phyloP scores from a whole-genome alignment of 2,888 invertebrate genomes.

The Leptinotarsa juncta region DNA sequence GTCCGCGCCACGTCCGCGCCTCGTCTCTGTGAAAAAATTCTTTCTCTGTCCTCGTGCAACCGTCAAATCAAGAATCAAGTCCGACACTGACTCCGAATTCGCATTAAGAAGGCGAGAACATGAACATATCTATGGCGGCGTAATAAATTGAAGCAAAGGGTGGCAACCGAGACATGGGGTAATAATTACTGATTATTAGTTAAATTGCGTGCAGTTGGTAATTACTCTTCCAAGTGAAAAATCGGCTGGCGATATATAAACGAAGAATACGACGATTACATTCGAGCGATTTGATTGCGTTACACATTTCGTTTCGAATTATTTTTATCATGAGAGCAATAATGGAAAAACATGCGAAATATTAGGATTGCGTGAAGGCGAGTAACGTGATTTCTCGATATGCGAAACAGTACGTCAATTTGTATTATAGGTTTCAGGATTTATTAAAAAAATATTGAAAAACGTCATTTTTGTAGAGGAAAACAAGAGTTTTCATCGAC shows the following conservation, averaged over 20 bases:
- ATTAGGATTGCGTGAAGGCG: slow-evolving; percentile 51
- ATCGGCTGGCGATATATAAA: slow-evolving; percentile 54
- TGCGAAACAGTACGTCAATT: slow-evolving; percentile 33
- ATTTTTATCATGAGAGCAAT: slow-evolving; percentile 40
- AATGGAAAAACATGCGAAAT: slow-evolving; percentile 48
- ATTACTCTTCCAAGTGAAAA: slow-evolving; percentile 60
- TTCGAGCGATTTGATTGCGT: slow-evolving; percentile 44
- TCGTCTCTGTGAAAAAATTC: too few relatives aligned
- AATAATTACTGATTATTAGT: slow-evolving; percentile 62
- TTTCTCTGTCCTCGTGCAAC: neutral
- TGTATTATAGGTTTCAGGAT: neutral
- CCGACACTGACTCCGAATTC: neutral
- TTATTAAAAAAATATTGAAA: neutral
- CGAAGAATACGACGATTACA: slow-evolving; percentile 47
- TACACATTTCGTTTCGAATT: slow-evolving; percentile 1
- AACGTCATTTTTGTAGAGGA: too few relatives aligned
- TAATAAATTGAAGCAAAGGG: slow-evolving; percentile 53
- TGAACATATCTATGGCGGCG: slow-evolving; percentile 38
- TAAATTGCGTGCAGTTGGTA: slow-evolving; percentile 63
- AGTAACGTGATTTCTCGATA: slow-evolving; percentile 37
- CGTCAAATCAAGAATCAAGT: neutral
- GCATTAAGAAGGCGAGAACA: slow-evolving; percentile 18
- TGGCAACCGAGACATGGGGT: slow-evolving; percentile 43
- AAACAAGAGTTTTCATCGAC: too few relatives aligned
- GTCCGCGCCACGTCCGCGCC: neutral